Conservation (phyloP, 2,113 vertebrate genomes). For the Cyphomyrus plagiostoma region DNA sequence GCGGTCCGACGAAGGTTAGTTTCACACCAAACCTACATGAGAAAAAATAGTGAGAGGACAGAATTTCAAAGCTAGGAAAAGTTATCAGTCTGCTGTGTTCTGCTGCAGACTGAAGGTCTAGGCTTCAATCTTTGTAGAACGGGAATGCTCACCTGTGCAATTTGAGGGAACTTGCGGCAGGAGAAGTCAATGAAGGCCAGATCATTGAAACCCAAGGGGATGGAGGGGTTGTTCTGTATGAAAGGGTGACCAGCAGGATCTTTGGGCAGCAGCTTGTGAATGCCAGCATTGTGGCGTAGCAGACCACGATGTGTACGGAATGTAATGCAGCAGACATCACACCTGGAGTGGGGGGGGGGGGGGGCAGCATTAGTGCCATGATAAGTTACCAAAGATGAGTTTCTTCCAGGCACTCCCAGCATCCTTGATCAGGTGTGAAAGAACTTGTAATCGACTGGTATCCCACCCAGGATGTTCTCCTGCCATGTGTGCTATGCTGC, state of each 20-base stretch:
- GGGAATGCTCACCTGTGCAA: slow-evolving; percentile 77
- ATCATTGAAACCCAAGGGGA: slow-evolving; percentile 92
- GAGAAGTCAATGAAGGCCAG: slow-evolving; percentile 97
- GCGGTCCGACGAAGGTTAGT: slow-evolving; percentile 85
- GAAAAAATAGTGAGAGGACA: not conserved
- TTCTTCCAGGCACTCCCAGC: not conserved
- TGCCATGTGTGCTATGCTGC: not conserved
- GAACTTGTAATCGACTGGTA: not conserved
- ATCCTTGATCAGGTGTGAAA: not conserved
- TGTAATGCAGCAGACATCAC: slow-evolving; percentile 86
- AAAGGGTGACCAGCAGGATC: slow-evolving; percentile 84
- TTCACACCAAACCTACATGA: slow-evolving; percentile 87
- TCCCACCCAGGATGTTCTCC: not conserved
- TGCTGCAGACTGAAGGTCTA: not conserved
- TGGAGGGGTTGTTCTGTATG: slow-evolving; percentile 96
- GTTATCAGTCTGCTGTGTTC: not conserved
- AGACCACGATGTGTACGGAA: slow-evolving; percentile 88
- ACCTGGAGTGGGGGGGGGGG: slow-evolving; percentile 58
- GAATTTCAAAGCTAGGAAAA: not conserved
- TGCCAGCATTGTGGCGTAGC: slow-evolving; percentile 82
- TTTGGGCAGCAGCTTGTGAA: slow-evolving; percentile 88
- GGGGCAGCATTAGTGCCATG: not conserved
- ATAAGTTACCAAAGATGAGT: not conserved
- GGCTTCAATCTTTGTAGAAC: not conserved
- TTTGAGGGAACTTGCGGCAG: slow-evolving; percentile 87